A percentile compares a stretch with the other conserved stretches of the same genome.
These are phyloP conservation scores for Hippoglossus stenolepis DNA, from an alignment of 2,113 vertebrate genomes.

Conservation along the genomic window DNA sequence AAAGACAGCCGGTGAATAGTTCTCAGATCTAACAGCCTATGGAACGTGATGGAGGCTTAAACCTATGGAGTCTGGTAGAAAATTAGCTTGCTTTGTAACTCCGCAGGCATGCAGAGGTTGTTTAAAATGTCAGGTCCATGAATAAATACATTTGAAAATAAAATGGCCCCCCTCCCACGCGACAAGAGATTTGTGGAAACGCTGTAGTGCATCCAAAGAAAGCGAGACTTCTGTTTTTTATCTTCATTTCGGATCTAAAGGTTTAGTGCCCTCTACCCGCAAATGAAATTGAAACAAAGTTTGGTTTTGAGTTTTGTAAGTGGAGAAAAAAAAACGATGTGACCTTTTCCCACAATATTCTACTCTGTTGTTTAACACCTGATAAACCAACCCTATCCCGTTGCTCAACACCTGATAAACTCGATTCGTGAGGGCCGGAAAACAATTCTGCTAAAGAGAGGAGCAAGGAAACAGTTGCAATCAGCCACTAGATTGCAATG, in stretches of 20 bases:
- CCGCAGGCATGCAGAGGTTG: slow-evolving; percentile 59
- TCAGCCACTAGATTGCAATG: slow-evolving; percentile 73
- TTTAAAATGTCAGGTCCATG: slow-evolving; percentile 77
- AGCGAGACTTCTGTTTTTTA: slow-evolving; percentile 14
- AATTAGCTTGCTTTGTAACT: slow-evolving; percentile 71
- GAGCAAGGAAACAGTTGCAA: slow-evolving; percentile 73
- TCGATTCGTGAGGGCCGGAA: slow-evolving; percentile 67
- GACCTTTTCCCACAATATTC: slow-evolving; percentile 52
- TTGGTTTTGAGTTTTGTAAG: slow-evolving; percentile 54
- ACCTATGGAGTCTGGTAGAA: slow-evolving; percentile 61
- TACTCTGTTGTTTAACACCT: slow-evolving; percentile 67
- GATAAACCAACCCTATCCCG: slow-evolving; percentile 54
- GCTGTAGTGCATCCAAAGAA: slow-evolving; percentile 44
- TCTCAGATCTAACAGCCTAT: slow-evolving; percentile 56
- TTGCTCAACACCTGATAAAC: slow-evolving; percentile 73
- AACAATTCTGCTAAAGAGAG: slow-evolving; percentile 73
- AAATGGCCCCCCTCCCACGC: slow-evolving; percentile 69
- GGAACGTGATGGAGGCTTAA: slow-evolving; percentile 53
- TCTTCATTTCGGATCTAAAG: slow-evolving; percentile 40
- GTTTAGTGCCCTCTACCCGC: slow-evolving; percentile 43
- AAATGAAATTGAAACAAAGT: slow-evolving; percentile 68
- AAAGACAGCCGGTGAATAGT: slow-evolving; percentile 44
- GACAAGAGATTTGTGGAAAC: slow-evolving; percentile 48
- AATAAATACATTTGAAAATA: slow-evolving; percentile 78
- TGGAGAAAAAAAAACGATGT: slow-evolving; percentile 27